These are phyloP conservation scores for Pelvicachromis taeniatus DNA, from an alignment of 2,113 vertebrate species.

Conservation along the genomic window DNA sequence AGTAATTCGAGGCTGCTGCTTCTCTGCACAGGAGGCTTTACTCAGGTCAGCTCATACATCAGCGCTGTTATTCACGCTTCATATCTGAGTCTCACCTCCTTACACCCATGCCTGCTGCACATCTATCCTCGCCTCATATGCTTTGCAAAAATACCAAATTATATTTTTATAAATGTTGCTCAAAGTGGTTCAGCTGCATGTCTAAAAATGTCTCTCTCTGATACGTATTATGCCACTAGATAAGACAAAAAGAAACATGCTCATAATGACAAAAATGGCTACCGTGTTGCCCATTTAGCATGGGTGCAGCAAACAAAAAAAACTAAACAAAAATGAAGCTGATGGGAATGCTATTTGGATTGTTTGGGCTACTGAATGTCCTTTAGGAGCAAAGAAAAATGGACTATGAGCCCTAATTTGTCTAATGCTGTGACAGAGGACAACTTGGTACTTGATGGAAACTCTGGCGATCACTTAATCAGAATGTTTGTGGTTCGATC, in stretches of 20 bases:
- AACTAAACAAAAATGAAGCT: neutral
- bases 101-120: neutral
- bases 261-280: neutral
- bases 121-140: neutral
- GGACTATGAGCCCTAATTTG: neutral
- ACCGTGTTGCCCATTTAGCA: neutral
- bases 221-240: neutral
- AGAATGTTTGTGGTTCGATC: neutral
- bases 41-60: neutral
- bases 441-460: neutral
- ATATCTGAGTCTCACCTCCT: neutral
- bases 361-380: neutral
- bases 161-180: neutral
- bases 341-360: neutral
- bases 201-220: neutral
- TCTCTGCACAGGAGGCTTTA: slow-evolving; percentile 71
- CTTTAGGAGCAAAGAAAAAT: neutral
- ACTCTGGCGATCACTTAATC: neutral
- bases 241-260: neutral
- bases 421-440: neutral
- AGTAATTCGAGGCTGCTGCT: slow-evolving; percentile 69
- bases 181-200: neutral
- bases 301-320: neutral
- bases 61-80: slow-evolving; percentile 11
- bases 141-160: neutral